Conservation (phyloP, 2,113 vertebrate genomes). For the Ibidorhyncha struthersii region DNA sequence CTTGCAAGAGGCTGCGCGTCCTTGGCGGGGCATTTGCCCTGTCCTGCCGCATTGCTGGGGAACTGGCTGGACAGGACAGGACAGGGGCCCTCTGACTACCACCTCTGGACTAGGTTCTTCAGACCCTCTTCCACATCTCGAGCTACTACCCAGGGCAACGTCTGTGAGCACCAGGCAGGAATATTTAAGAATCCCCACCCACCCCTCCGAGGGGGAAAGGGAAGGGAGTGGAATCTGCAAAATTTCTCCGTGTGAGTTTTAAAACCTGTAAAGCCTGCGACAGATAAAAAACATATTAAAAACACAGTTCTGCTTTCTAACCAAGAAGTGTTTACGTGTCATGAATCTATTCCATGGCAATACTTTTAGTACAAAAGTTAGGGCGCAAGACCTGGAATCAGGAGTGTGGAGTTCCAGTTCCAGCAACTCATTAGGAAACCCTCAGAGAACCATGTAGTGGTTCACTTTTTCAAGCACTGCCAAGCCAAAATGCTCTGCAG, state of each 20-base stretch:
- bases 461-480: not conserved
- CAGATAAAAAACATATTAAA: not conserved
- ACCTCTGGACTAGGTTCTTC: fast-evolving
- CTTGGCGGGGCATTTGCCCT: not conserved
- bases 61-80: not conserved
- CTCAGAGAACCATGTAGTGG: not conserved
- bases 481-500: not conserved
- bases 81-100: not conserved
- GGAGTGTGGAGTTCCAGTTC: not conserved
- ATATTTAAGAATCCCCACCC: not conserved
- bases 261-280: not conserved
- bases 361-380: not conserved
- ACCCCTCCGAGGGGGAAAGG: fast-evolving
- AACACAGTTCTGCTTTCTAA: not conserved
- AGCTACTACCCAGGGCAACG: not conserved
- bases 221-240: not conserved
- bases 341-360: not conserved
- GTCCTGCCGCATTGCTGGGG: not conserved
- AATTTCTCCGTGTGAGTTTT: not conserved
- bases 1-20: not conserved
- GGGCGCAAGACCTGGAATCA: not conserved
- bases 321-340: not conserved
- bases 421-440: not conserved
- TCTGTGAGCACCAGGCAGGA: not conserved
- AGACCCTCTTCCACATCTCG: not conserved